These are phyloP conservation scores for Tenthredo livida DNA, from an alignment of 2,888 invertebrate species.

Conservation along the genomic window DNA sequence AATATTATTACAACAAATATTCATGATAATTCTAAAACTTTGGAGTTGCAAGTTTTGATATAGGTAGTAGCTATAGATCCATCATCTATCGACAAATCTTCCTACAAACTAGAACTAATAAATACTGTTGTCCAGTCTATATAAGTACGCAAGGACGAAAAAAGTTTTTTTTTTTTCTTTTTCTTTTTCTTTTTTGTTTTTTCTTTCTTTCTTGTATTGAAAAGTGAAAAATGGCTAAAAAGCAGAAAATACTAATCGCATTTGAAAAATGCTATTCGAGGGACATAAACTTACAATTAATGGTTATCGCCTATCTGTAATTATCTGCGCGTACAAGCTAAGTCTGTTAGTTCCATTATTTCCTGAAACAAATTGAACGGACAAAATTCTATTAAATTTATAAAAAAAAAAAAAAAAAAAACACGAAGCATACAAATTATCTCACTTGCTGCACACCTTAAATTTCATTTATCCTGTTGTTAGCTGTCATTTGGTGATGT, in stretches of 20 bases:
- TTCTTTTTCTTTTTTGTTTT: too few species aligned
- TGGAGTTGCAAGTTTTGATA: conserved; percentile 72
- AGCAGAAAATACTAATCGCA: conserved; percentile 60
- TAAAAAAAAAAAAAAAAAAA: not conserved
- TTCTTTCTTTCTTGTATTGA: conserved; percentile 53
- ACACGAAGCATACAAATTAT: not conserved
- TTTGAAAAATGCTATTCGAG: conserved; percentile 7
- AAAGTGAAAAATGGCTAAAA: conserved; percentile 64
- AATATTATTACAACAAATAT: conserved; percentile 67
- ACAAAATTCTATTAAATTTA: not conserved
- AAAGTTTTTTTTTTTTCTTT: not conserved
- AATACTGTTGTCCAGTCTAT: conserved; percentile 76
- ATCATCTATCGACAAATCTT: conserved; percentile 52
- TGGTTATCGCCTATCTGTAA: conserved; percentile 62
- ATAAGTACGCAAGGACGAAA: conserved; percentile 74
- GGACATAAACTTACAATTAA: conserved; percentile 61
- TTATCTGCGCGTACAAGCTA: conserved; percentile 67
- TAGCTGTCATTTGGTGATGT: conserved; percentile 74
- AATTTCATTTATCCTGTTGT: conserved; percentile 66
- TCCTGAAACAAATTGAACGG: conserved; percentile 15
- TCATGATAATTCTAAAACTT: conserved; percentile 75
- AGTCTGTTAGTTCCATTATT: conserved; percentile 58
- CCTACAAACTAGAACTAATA: conserved; percentile 63
- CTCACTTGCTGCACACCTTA: conserved; percentile 1
- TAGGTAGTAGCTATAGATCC: conserved; percentile 59